A percentile compares a stretch with the other conserved stretches of the same genome.
These are phyloP conservation scores for Semnornis frantzii DNA, from an alignment of 2,113 vertebrate genomes.

Conservation along the genomic window DNA sequence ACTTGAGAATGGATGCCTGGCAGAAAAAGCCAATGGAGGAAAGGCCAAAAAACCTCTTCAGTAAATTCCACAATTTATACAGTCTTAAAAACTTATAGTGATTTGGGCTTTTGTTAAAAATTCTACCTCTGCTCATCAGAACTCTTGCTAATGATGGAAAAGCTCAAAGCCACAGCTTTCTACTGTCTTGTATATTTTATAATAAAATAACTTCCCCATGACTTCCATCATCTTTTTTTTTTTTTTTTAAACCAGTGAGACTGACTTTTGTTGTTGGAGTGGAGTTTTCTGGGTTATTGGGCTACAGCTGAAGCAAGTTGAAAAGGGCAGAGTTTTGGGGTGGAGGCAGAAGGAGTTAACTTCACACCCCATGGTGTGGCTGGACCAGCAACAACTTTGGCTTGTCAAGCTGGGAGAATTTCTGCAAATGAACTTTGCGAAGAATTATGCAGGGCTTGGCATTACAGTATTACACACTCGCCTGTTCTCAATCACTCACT, in stretches of 20 bases:
- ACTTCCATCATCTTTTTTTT: background rate
- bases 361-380: constrained; percentile 32
- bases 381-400: constrained; percentile 66
- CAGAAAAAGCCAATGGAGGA: background rate
- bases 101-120: constrained; percentile 43
- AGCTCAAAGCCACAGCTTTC: constrained; percentile 27
- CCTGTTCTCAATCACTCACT: constrained; percentile 84
- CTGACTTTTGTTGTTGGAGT: background rate
- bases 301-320: constrained; percentile 62
- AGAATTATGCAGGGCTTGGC: constrained; percentile 78
- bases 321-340: constrained; percentile 1
- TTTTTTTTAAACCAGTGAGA: background rate
- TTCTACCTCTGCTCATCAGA: constrained; percentile 37
- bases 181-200: background rate
- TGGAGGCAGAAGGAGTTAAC: background rate
- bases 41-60: background rate
- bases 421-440: constrained; percentile 78
- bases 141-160: constrained; percentile 42
- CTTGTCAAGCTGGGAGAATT: constrained; percentile 67
- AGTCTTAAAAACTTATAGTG: constrained; percentile 3
- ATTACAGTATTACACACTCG: constrained; percentile 72
- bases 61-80: constrained; percentile 25
- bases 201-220: constrained; percentile 63
- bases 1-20: constrained; percentile 29
- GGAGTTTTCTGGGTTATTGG: constrained; percentile 34